A percentile compares a stretch with the other conserved stretches of the same genome.
These are phyloP conservation scores for Plusia festucae DNA, from an alignment of 2,888 invertebrate species.

Conservation along the genomic window DNA sequence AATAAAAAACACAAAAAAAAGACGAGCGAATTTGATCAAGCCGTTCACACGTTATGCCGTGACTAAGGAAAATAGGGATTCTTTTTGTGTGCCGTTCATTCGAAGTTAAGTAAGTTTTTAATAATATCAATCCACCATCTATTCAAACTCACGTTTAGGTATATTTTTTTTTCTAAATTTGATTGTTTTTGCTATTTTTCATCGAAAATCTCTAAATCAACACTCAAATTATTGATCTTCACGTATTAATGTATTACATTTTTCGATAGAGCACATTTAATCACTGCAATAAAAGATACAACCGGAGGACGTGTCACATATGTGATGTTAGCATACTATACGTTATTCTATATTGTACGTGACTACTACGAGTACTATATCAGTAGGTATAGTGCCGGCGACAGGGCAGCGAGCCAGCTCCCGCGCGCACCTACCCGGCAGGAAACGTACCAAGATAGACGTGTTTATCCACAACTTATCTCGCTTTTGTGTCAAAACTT, in stretches of 20 bases:
- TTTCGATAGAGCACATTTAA: background rate
- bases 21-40: too few species aligned
- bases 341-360: background rate
- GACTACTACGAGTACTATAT: background rate
- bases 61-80: too few species aligned
- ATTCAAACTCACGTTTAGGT: too few species aligned
- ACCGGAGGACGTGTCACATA: background rate
- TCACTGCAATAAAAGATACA: constrained; percentile 4
- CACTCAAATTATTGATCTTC: too few species aligned
- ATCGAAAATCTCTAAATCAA: too few species aligned
- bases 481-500: background rate
- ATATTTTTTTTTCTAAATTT: too few species aligned
- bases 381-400: background rate
- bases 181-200: too few species aligned
- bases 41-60: too few species aligned
- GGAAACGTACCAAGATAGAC: background rate
- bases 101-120: too few species aligned
- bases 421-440: background rate
- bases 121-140: too few species aligned
- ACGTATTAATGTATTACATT: background rate
- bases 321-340: background rate
- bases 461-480: background rate
- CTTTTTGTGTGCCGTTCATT: too few species aligned
- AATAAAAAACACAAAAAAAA: too few species aligned
- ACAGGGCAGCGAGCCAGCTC: background rate